Percentiles rank a stretch among this genome's conserved stretches.
phyloP scores from a whole-genome alignment of 2,888 invertebrate species.

The Leucoma salicis region DNA sequence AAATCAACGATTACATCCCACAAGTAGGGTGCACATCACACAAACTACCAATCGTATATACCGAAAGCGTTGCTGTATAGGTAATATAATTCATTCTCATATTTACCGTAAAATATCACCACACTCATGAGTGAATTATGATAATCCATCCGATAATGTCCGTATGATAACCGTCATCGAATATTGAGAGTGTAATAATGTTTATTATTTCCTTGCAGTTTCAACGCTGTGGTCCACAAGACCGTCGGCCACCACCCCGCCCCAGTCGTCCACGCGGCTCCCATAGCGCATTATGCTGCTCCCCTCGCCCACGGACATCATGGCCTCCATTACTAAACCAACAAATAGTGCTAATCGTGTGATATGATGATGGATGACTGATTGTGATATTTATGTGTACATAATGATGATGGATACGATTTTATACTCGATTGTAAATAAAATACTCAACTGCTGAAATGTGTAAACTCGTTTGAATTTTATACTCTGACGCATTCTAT shows the following conservation, averaged over 20 bases:
- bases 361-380: conserved; percentile 68
- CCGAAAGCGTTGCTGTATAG: too few relatives aligned
- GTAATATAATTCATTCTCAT: too few relatives aligned
- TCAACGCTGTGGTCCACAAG: conserved; percentile 81
- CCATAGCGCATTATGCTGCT: conserved; percentile 48
- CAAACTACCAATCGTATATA: too few relatives aligned
- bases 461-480: conserved; percentile 33
- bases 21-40: too few relatives aligned
- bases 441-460: conserved; percentile 76
- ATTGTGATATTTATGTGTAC: conserved; percentile 81
- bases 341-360: conserved; percentile 50
- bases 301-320: conserved; percentile 68
- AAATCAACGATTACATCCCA: too few relatives aligned
- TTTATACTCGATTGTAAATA: conserved; percentile 75
- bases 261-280: conserved; percentile 55
- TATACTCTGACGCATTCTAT: too few relatives aligned
- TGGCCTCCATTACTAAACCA: conserved; percentile 67
- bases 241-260: conserved; percentile 75
- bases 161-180: too few relatives aligned
- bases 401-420: conserved; percentile 59
- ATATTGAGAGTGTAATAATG: too few relatives aligned
- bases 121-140: too few relatives aligned
- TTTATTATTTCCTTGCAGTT: conserved; percentile 50
- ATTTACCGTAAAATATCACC: too few relatives aligned
- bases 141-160: too few relatives aligned